Evolutionary conservation across 2,888 invertebrate genomes (phyloP), one percentile per base, ranked within the genome.

Genomic region (Acrobasis repandana): DNA sequence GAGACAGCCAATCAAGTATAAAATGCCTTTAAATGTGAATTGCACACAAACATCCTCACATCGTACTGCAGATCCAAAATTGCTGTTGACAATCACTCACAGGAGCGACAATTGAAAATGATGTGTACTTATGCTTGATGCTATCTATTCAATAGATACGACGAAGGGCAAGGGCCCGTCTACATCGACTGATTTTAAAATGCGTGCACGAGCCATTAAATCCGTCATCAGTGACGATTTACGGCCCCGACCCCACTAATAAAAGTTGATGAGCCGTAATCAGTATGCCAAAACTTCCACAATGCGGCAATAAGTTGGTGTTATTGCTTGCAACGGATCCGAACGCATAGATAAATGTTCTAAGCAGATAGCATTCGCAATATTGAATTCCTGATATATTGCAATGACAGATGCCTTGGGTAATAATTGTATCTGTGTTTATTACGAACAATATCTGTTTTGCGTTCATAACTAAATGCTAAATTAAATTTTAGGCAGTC

Each of bases 211-310:
- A 83, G 62, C 82, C 86, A 90, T 92, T 91, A 79, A 86, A 83
- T 81, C 74, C 79, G 87, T 91, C 90, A 90, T 85, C 83, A 76
- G 72, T 65, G 70, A 74, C 74, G 79, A 90, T 92, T 90, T 89
- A 90, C 83, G 68, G 75, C 69, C 75, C 76, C 67, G 74, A 75
- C 86, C 86, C 77, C 79, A 74, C 80, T 75, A 86, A 89, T 87
- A 86, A 87, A 87, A 87, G 71, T 90, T 86, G 85, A 90, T 91
- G 91, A 87, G 80, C 88, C 91, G 82, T 90, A 86, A 83, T 88
- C 81, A 83, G 82, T 85, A 80, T 83, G 85, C 86, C 82, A 84
- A 86, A 88, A 86, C 76, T 84, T 84, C 86, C 83, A 87, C 87
- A 87, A 87, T 84, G 77, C 77, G 68, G 78, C 80, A 77, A 82